Conservation (phyloP, 2,113 vertebrate species). For the Pterocles burchelli region DNA sequence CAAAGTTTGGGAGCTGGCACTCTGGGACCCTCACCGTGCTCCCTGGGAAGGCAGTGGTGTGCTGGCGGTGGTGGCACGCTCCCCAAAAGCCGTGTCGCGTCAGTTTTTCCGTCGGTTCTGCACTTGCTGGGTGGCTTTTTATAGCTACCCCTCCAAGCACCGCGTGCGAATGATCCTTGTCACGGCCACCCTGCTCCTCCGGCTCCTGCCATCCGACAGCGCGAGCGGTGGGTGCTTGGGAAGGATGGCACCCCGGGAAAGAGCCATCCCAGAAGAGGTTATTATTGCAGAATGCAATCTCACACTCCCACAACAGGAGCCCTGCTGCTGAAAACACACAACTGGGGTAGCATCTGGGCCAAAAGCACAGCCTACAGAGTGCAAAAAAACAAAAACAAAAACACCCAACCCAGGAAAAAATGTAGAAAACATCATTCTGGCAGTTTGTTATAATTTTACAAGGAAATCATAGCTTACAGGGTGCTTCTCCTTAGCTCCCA, state of each 20-base stretch:
- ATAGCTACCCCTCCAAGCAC: background rate
- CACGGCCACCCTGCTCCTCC: background rate
- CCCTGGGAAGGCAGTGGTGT: too few species aligned
- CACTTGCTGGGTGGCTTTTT: background rate
- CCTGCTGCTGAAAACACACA: background rate
- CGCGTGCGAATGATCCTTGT: background rate
- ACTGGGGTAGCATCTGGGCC: accelerated
- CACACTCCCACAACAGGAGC: background rate
- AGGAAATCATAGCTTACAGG: accelerated
- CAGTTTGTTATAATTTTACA: background rate
- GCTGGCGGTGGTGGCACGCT: background rate
- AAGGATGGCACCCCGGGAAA: too few species aligned
- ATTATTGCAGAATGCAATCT: accelerated
- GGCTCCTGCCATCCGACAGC: too few species aligned
- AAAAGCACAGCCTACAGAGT: too few species aligned
- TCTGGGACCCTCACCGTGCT: too few species aligned
- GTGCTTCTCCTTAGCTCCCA: background rate
- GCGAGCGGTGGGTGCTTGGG: background rate
- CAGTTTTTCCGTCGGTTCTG: background rate
- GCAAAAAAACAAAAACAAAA: background rate
- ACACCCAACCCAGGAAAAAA: background rate
- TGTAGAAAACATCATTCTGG: accelerated
- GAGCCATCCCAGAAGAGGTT: background rate
- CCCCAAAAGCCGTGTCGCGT: background rate
- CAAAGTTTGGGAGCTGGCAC: too few species aligned